Evolutionary conservation across 1,140 invertebrate species (phyloP).

Genomic region (Heterodera carotae): DNA sequence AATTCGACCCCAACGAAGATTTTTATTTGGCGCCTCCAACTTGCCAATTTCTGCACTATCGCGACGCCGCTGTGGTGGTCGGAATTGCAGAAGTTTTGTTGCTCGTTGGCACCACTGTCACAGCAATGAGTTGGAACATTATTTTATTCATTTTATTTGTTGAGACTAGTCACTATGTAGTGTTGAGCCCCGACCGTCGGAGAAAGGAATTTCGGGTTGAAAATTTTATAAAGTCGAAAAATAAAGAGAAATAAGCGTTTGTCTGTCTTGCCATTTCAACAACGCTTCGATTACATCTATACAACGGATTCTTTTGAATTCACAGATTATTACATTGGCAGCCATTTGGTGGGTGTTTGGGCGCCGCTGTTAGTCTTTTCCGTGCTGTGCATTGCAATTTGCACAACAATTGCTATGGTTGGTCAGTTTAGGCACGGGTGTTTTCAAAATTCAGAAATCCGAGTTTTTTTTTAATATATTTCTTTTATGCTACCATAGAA

Average conservation of each 20-base stretch:
- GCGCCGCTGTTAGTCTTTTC: conserved; percentile 10
- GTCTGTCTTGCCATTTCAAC: too few relatives aligned
- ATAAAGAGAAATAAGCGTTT: too few relatives aligned
- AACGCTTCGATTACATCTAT: conserved; percentile 10
- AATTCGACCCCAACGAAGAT: conserved; percentile 56
- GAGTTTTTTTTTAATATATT: too few relatives aligned
- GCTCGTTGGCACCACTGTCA: conserved; percentile 29
- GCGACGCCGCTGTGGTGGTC: conserved; percentile 53
- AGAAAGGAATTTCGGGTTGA: too few relatives aligned
- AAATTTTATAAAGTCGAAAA: not conserved
- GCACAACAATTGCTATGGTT: conserved; percentile 24
- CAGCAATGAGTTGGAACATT: conserved; percentile 45
- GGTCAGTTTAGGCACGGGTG: not conserved
- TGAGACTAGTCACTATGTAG: too few relatives aligned
- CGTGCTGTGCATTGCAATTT: conserved; percentile 22
- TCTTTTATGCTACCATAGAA: too few relatives aligned
- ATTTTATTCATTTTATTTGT: not conserved
- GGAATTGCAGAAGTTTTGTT: conserved; percentile 52
- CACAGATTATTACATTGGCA: conserved; percentile 4
- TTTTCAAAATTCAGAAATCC: not conserved
- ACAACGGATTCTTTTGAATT: not conserved
- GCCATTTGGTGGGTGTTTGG: conserved; percentile 19
- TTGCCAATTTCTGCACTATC: conserved; percentile 56
- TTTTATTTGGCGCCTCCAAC: conserved; percentile 57
- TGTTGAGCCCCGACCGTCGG: too few relatives aligned